Evolutionary conservation across 92 coral and sea anemone genomes (phyloP).

Genomic region (Pocillopora grandis): DNA sequence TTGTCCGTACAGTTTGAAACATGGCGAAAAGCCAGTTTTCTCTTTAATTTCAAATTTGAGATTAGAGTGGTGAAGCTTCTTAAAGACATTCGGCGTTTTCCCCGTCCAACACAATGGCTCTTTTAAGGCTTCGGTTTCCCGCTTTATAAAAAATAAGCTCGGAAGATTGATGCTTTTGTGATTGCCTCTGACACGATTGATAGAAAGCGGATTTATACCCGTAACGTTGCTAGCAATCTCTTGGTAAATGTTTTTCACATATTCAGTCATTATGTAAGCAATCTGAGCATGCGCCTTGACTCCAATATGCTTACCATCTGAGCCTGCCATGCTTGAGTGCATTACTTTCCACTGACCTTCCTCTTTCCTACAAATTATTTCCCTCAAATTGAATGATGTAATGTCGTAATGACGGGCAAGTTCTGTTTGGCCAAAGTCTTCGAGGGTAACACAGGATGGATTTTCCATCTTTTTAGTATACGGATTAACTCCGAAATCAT

Average conservation of each 20-base stretch:
- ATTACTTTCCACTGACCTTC: conserved; percentile 22
- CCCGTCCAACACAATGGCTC: conserved; percentile 71
- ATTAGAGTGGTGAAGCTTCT: conserved; percentile 22
- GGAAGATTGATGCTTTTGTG: background rate
- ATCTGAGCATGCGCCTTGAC: conserved; percentile 60
- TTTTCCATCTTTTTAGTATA: conserved; percentile 18
- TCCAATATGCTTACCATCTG: conserved; percentile 56
- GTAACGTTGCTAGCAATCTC: background rate
- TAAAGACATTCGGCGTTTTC: conserved; percentile 48
- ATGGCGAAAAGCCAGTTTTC: conserved; percentile 22
- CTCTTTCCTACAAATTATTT: conserved; percentile 46
- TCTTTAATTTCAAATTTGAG: conserved; percentile 31
- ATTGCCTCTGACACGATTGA: background rate
- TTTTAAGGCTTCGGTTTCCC: conserved; percentile 13
- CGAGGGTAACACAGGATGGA: conserved; percentile 53
- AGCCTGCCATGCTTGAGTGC: conserved; percentile 30
- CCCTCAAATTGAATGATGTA: conserved; percentile 59
- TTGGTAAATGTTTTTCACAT: conserved; percentile 14
- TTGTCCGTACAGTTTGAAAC: background rate
- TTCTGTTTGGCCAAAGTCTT: conserved; percentile 53
- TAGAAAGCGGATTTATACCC: background rate
- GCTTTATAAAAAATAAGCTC: background rate
- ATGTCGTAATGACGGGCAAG: conserved; percentile 53
- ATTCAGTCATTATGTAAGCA: conserved; percentile 47
- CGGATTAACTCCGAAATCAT: conserved; percentile 46